phyloP scores from a whole-genome alignment of 2,797 vertebrate species.

The Protonibea diacanthus region DNA sequence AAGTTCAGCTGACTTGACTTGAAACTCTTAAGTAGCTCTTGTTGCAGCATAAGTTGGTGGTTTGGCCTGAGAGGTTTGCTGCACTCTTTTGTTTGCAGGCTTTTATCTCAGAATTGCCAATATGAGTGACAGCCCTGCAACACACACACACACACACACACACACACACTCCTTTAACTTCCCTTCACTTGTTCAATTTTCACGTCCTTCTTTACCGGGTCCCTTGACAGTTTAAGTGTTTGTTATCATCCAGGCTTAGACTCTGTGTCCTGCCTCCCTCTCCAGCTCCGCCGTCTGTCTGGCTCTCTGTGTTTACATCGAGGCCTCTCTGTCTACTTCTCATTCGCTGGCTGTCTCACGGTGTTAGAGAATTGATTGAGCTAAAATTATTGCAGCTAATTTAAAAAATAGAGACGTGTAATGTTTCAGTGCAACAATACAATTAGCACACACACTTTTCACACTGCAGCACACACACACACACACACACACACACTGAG shows the following conservation, averaged over 20 bases:
- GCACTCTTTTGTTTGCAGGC: conserved; percentile 5
- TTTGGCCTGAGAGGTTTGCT: conserved; percentile 9
- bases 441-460: no score
- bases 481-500: not conserved
- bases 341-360: not conserved
- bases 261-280: conserved; percentile 7
- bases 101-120: conserved; percentile 32
- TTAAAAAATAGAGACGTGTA: not conserved
- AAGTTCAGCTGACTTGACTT: no score
- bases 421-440: not conserved
- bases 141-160: conserved; percentile 19
- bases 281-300: conserved; percentile 5
- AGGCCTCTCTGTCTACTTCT: conserved; percentile 1
- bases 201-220: conserved; percentile 13
- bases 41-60: not conserved
- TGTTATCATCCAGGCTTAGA: conserved; percentile 41
- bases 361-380: not conserved
- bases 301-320: not conserved
- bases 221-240: conserved; percentile 47
- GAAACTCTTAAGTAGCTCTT: not conserved
- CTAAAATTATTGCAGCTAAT: not conserved
- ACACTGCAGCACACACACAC: not conserved
- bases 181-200: conserved; percentile 16
- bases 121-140: conserved; percentile 28
- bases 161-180: conserved; percentile 5